Base-by-base conservation (phyloP, 2,888 invertebrate genomes). In the Lydus trimaculatus region DNA sequence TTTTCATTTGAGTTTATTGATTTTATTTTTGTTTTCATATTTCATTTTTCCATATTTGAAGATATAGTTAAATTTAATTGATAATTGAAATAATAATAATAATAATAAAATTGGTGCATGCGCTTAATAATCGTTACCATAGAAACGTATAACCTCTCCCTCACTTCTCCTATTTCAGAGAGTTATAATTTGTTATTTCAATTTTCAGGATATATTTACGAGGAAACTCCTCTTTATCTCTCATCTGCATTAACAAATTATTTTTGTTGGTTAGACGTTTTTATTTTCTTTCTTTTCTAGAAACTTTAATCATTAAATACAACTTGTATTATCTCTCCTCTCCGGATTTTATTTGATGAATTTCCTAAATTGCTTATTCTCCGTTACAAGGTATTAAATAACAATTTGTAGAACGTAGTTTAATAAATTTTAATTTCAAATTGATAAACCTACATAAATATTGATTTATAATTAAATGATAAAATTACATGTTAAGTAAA, bases 151-250 rank as follows among this genome's bases (percentile, higher is more conserved):
- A 36, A 15, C 36, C 0, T 13, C 9, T 11, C 36, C 36, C 36
- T 36, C 15, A 36, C 11, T 36, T 66, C 67, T 61, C 67, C 70
- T 64, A 67, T 67, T 70, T 66, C 67, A 67, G 67, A 64, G 62
- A 70, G 64, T 67, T 70, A 64, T 70, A 70, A 70, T 67, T 70
- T 70, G 70, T 67, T 67, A 67, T 70, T 70, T 70, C 70, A 70
- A 70, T 70, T 70, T 70, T 36, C 36, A 36, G 13, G 36, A 36
- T 36, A 36, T 33, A 33, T 36, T 13, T 36, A 36, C 13, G 9
- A 8, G 31, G 15, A 15, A 36, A 36, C 31, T 15, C 36, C 13
- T 36, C 36, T 15, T 13, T 36, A 36, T 36, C 15, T 36, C 15
- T 36, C 2, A 13, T 36, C 15, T 36, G 2, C 15, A 15, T 13